Evolutionary conservation across 2,113 vertebrate species (phyloP), one percentile per base, ranked within the genome.

Genomic region (Lepisosteus osseus): DNA sequence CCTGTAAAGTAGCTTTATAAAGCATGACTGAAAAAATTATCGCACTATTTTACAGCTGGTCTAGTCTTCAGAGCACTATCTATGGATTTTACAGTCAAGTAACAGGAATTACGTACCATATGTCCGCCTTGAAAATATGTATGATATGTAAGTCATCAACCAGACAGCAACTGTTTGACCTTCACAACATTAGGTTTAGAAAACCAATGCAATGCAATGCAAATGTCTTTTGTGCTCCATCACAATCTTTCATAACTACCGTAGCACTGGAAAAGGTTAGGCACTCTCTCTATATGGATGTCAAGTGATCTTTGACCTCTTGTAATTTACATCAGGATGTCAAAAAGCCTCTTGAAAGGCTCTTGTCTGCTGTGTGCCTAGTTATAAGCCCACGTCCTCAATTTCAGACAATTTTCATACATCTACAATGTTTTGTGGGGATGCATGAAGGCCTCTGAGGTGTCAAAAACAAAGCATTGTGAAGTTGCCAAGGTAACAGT

Each of bases 401-500:
- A 29, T 29, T 29, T 29, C 29, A 29, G 29, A 29, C 29, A 29
- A 29, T 29, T 29, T 29, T 29, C 29, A 29, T 2, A 2, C 29
- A 29, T 29, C 29, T 29, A 29, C 67, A 72, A 67, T 76, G 40
- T 41, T 13, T 17, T 7, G 47, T 54, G 13, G 69, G 44, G 43
- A 47, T 6, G 1, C 13, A 59, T 68, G 68, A 42, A 69, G 44
- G 15, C 67, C 61, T 66, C 64, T 54, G 71, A 57, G 55, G 41
- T 72, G 69, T 65, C 72, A 61, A 29, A 44, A 66, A 74, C 71
- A 68, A 55, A 0, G 54, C 66, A 61, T 75, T 65, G 69, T 56
- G 54, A 67, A 66, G 83, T 82, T 84, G 72, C 85, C 76, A 63
- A 67, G 75, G 79, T 72, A 81, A 79, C 82, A n/a, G 51, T 64